Evolutionary conservation across 1,140 invertebrate genomes (phyloP).

Genomic region (Aphelinus certus): DNA sequence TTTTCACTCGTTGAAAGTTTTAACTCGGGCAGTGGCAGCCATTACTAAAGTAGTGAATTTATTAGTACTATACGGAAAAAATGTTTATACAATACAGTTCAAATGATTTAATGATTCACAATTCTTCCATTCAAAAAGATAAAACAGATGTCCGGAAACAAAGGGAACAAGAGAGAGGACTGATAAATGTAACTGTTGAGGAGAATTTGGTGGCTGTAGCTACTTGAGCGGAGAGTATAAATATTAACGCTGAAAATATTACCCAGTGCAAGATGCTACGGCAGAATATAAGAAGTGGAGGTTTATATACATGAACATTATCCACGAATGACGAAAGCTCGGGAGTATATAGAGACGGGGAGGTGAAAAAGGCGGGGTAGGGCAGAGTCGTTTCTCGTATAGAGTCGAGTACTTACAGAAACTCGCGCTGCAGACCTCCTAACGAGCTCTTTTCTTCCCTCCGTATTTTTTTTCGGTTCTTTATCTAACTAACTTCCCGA

Average conservation of each 20-base stretch:
- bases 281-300: slow-evolving; percentile 20
- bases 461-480: slow-evolving; percentile 65
- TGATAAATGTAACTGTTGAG: slow-evolving; percentile 20
- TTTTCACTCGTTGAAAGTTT: too few relatives aligned
- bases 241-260: slow-evolving; percentile 54
- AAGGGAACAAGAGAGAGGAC: background rate
- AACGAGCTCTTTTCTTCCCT: slow-evolving; percentile 66
- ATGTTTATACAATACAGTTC: background rate
- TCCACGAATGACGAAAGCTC: slow-evolving; percentile 4
- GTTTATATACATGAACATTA: background rate
- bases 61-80: too few relatives aligned
- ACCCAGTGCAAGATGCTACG: slow-evolving; percentile 45
- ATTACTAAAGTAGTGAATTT: too few relatives aligned
- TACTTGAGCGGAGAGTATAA: slow-evolving; percentile 47
- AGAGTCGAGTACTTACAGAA: slow-evolving; percentile 61
- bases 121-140: background rate
- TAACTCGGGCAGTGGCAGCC: too few relatives aligned
- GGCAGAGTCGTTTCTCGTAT: slow-evolving; percentile 49
- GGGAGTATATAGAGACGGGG: slow-evolving; percentile 10
- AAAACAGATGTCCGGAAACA: background rate
- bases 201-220: slow-evolving; percentile 25
- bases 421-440: slow-evolving; percentile 61
- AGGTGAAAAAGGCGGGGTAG: slow-evolving; percentile 44
- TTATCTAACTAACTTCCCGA: slow-evolving; percentile 61
- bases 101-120: background rate